Evolutionary conservation across 2,888 invertebrate genomes (phyloP).

Genomic region (Dilophus febrilis): DNA sequence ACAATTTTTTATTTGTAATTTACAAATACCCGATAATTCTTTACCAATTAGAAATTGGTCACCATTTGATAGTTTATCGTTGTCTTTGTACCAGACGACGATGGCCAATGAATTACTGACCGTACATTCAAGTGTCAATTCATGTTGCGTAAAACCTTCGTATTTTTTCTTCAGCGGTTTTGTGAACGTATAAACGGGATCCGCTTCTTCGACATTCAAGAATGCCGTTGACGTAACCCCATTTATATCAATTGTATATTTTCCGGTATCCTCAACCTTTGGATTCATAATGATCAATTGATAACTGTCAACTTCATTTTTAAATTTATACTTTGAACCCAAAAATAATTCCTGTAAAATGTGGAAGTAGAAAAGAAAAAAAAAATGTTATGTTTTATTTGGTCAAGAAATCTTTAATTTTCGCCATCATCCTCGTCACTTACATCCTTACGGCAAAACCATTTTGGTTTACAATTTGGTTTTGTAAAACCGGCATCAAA

Average conservation of each 20-base stretch:
- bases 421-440: no score
- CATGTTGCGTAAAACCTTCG: slow-evolving; percentile 82
- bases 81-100: slow-evolving; percentile 84
- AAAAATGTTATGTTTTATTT: no score
- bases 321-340: slow-evolving; percentile 92
- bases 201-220: slow-evolving; percentile 93
- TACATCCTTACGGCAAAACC: slow-evolving; percentile 85
- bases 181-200: slow-evolving; percentile 83
- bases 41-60: slow-evolving; percentile 79
- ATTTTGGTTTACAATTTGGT: slow-evolving; percentile 85
- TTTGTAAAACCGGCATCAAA: slow-evolving; percentile 94
- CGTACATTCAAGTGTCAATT: slow-evolving; percentile 79
- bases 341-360: slow-evolving; percentile 72
- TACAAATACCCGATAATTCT: slow-evolving; percentile 80
- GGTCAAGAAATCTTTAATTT: background rate
- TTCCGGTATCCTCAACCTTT: slow-evolving; percentile 92
- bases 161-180: slow-evolving; percentile 77
- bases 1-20: slow-evolving; percentile 67
- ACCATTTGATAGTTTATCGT: slow-evolving; percentile 60
- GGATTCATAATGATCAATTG: slow-evolving; percentile 78
- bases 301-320: slow-evolving; percentile 80
- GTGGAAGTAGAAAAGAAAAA: slow-evolving; percentile 4
- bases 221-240: slow-evolving; percentile 77
- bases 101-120: slow-evolving; percentile 87
- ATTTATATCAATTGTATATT: slow-evolving; percentile 89